These are phyloP conservation scores for Aphidoletes aphidimyza DNA, from an alignment of 2,888 invertebrate species.

Conservation along the genomic window DNA sequence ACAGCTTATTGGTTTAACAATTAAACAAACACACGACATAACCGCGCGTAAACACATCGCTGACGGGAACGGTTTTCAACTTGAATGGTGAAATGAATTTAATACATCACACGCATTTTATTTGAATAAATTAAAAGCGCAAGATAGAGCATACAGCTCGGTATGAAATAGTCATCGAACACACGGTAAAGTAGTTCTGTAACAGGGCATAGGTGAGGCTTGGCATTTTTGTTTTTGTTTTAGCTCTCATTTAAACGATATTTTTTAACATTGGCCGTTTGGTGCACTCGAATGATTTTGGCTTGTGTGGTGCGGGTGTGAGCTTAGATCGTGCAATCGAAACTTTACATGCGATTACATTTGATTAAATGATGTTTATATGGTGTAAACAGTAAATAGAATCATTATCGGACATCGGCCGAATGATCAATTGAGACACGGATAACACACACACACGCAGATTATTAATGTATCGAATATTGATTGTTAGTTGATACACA, in stretches of 20 bases:
- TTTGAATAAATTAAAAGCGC: constrained; percentile 26
- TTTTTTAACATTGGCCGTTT: too few relatives aligned
- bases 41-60: not conserved
- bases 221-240: too few relatives aligned
- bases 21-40: constrained; percentile 40
- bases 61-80: too few relatives aligned
- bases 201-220: constrained; percentile 29
- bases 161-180: too few relatives aligned
- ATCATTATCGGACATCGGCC: constrained; percentile 8
- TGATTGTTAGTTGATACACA: too few relatives aligned
- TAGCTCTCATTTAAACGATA: too few relatives aligned
- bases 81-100: not conserved
- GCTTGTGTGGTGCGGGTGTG: too few relatives aligned
- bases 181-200: too few relatives aligned
- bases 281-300: too few relatives aligned
- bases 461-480: not conserved
- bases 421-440: not conserved
- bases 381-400: constrained; percentile 11
- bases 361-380: not conserved
- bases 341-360: too few relatives aligned
- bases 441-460: constrained; percentile 29
- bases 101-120: not conserved
- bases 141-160: too few relatives aligned
- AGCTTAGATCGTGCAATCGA: too few relatives aligned
- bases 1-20: constrained; percentile 51